Evolutionary conservation across 2,888 invertebrate species (phyloP).

Genomic region (Drosophila anceps): DNA sequence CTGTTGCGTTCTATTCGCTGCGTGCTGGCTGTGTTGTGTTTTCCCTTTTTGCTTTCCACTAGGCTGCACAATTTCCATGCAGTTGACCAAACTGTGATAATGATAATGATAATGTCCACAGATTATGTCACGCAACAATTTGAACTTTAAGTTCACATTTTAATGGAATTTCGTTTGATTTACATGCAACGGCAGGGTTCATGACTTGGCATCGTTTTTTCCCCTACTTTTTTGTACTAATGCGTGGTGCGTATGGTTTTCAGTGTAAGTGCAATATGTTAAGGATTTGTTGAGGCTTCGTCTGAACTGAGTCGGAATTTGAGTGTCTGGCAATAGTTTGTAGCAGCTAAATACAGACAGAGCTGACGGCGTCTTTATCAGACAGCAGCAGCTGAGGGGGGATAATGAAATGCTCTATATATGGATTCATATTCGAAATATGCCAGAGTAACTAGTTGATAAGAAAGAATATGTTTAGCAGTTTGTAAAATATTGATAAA

Average conservation of each 20-base stretch:
- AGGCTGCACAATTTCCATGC: constrained; percentile 53
- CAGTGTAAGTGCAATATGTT: constrained; percentile 12
- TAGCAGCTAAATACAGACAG: not conserved
- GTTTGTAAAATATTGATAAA: not conserved
- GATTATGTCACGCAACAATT: constrained; percentile 79
- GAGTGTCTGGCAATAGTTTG: constrained; percentile 4
- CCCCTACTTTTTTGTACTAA: not conserved
- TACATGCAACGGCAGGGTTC: constrained; percentile 59
- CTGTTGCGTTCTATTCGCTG: constrained; percentile 44
- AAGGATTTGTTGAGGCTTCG: constrained; percentile 38
- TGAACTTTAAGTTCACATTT: constrained; percentile 81
- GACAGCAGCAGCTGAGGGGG: not conserved
- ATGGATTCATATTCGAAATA: not conserved
- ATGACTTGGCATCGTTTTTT: constrained; percentile 66
- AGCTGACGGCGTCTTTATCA: not conserved
- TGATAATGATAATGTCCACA: constrained; percentile 66
- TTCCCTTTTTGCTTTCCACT: constrained; percentile 38
- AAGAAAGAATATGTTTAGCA: not conserved
- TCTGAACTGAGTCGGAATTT: not conserved
- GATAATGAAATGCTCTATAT: not conserved
- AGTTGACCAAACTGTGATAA: constrained; percentile 69
- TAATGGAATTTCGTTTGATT: constrained; percentile 79
- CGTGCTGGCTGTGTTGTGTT: constrained; percentile 19
- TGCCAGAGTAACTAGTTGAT: not conserved
- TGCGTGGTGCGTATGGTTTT: constrained; percentile 24